Base-by-base conservation (phyloP, 2,888 invertebrate genomes). In the Nephrotoma flavescens region DNA sequence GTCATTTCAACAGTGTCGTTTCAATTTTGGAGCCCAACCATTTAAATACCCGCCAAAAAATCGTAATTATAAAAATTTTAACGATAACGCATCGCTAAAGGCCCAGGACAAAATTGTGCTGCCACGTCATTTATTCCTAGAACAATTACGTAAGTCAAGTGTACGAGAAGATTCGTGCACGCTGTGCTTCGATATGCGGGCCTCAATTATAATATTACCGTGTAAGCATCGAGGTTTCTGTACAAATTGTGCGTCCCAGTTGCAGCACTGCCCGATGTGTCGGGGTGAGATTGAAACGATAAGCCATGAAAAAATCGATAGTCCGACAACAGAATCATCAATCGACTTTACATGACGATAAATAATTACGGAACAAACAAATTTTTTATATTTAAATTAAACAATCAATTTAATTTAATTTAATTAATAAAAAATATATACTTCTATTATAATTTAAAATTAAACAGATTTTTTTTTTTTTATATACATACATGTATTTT, bases 1-100 rank as follows among this genome's bases (percentile, higher is more conserved):
- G 98, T 97, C 97, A 88, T 98, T 97, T 93, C 98, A 98, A 91
- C 98, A 98, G 90, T 97, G 97, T 92, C 93, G 95, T 86, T 98
- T 98, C 92, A 98, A 98, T 92, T 98, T 98, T 92, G 98, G 98
- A 86, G 93, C 94, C 87, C 93, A 94, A 88, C 94, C 96, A 0
- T 98, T 98, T 92, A 93, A 92, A 89, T 95, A 92, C 92, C 95
- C 97, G 83, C 97, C 98, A 0, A 91, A 91, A 4, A 93, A 94
- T 89, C 91, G 94, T 42, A 89, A 90, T 42, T 97, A 94, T 92
- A 93, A 93, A 87, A 93, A 93, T 87, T 97, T 98, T 92, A 98
- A 98, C 90, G 95, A 96, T 86, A 92, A 93, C 89, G 97, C 96
- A 15, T 90, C 90, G n/a, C 93, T 98, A 86, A 93, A 94, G n/a